Evolutionary conservation across 2,113 vertebrate species (phyloP).

Genomic region (Grammomys dolichurus): DNA sequence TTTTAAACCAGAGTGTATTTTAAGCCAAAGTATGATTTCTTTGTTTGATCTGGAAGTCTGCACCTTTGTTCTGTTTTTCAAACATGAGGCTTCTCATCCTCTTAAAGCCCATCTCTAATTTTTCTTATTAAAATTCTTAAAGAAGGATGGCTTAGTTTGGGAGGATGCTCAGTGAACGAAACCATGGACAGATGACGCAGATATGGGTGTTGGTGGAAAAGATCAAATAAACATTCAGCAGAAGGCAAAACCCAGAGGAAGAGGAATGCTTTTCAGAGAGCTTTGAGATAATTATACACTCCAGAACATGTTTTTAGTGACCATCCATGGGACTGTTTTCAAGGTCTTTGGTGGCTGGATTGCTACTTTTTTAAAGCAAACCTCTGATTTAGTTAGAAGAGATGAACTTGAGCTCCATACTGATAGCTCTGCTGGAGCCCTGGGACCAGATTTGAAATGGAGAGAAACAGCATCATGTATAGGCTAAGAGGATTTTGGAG

Average conservation of each 20-base stretch:
- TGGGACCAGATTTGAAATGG: background rate
- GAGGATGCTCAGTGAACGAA: background rate
- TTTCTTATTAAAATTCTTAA: slow-evolving; percentile 14
- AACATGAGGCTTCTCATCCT: background rate
- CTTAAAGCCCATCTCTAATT: slow-evolving; percentile 19
- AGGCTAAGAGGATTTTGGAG: background rate
- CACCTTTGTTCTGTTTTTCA: background rate
- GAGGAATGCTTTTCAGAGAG: background rate
- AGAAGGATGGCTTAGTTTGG: background rate
- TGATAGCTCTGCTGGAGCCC: background rate
- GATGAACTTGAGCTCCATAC: background rate
- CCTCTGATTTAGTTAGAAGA: background rate
- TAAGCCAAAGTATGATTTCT: slow-evolving; percentile 35
- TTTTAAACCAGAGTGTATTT: slow-evolving; percentile 14
- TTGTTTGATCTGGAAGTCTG: slow-evolving; percentile 53
- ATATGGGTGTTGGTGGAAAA: slow-evolving; percentile 9
- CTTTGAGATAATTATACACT: background rate
- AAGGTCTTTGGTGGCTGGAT: background rate
- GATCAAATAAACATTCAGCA: background rate
- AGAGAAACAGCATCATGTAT: background rate
- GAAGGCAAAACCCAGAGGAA: background rate
- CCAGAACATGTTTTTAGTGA: background rate
- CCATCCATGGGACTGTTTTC: background rate
- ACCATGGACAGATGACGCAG: background rate
- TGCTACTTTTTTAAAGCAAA: background rate